phyloP scores from a whole-genome alignment of 2,888 invertebrate genomes.

The Pediacus dermestoides region DNA sequence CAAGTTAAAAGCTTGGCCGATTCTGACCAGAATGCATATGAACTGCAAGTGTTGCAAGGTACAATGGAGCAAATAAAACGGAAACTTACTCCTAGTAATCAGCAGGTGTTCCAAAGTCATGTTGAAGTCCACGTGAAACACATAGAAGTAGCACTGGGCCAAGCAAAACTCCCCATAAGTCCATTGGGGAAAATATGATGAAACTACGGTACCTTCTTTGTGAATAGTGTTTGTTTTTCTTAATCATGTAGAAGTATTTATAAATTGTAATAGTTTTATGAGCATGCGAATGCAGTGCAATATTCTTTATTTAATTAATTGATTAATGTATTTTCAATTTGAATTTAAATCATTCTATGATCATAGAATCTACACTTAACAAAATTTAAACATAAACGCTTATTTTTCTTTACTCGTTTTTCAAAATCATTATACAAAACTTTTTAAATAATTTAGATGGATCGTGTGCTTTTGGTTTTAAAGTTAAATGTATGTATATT shows the following conservation, averaged over 20 bases:
- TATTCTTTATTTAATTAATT: no score
- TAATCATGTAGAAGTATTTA: neutral
- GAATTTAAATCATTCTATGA: no score
- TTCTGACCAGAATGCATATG: constrained; percentile 84
- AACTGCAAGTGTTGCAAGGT: constrained; percentile 84
- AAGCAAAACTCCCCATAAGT: constrained; percentile 20
- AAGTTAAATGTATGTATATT: no score
- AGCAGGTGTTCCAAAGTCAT: constrained; percentile 76
- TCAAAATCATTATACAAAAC: no score
- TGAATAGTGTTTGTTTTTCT: constrained; percentile 1
- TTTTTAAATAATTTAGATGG: no score
- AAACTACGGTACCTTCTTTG: neutral
- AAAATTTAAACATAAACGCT: no score
- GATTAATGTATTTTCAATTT: no score
- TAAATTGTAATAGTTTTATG: no score
- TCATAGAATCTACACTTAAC: no score
- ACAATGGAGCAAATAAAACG: constrained; percentile 86
- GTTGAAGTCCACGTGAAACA: constrained; percentile 91
- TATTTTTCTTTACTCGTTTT: no score
- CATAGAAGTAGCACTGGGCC: constrained; percentile 70
- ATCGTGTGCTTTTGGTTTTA: no score
- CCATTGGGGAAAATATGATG: constrained; percentile 1
- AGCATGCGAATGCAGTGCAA: constrained; percentile 1
- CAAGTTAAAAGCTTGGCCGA: constrained; percentile 79
- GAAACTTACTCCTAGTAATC: constrained; percentile 71